Base-by-base conservation (phyloP, 2,888 invertebrate species). In the Tricholauxania praeusta region DNA sequence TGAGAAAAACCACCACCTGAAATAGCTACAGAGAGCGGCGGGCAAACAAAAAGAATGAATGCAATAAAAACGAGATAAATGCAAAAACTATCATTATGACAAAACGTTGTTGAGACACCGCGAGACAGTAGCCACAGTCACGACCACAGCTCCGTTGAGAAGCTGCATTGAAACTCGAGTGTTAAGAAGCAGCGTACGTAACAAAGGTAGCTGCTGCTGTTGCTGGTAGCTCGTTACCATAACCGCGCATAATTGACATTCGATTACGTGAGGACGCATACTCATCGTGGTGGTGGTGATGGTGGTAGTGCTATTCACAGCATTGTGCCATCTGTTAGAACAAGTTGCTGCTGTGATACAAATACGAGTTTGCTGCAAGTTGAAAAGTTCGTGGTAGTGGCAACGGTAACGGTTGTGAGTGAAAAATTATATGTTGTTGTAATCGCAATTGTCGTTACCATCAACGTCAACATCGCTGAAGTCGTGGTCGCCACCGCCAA, bases 221-320 rank as follows among this genome's bases (percentile, higher is more conserved):
- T 39, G 39, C 39, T 39, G 39, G 39, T 39, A 39, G 39, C n/a
- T 32, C 47, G 62, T 69, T 51, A 49, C 57, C 51, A 51, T n/a
- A 47, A 62, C 47, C 32, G 63, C 49, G 19, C 63, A 28, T 79
- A 79, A 80, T 80, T 80, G 79, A 76, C 79, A 78, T 81, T 78
- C 82, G 81, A 81, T 80, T 83, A 81, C 79, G 76, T 77, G 78
- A 64, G 66, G 19, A 28, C 19, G 57, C 12, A 17, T 12, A 57
- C 19, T 57, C 12, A 7, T 60, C 19, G 19, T 12, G 19, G n/a
- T 57, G 19, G 19, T 28, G 57, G 15, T 60, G 12, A 22, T 22
- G 19, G 4, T 22, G 19, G n/a, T 57, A 14, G 19, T 17, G 17
- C 55, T 12, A 22, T 17, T 15, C 57, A 71, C 71, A 57, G 71